Conservation (phyloP, 2,113 vertebrate species). For the Labeo catla region DNA sequence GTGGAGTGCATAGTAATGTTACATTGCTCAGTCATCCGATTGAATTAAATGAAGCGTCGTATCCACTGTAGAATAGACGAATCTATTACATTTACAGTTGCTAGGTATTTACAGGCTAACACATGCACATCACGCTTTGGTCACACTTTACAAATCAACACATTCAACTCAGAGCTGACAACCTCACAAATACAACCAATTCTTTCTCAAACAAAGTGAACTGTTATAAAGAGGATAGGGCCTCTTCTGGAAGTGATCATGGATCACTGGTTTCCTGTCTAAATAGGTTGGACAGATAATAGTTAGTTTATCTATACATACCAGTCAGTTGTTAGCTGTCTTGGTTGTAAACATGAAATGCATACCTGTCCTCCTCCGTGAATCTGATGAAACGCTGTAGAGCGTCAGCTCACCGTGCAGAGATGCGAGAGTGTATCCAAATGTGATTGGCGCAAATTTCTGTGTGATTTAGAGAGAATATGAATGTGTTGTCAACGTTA, state of each 20-base stretch:
- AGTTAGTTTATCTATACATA: not conserved
- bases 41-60: not conserved
- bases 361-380: slow-evolving; percentile 21
- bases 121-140: slow-evolving; percentile 34
- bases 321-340: not conserved
- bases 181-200: not conserved
- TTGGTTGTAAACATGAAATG: not conserved
- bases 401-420: not conserved
- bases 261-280: not conserved
- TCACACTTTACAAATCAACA: slow-evolving; percentile 39
- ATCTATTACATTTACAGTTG: not conserved
- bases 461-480: not conserved
- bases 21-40: too few species aligned
- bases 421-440: not conserved
- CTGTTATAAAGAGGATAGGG: not conserved
- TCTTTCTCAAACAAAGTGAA: not conserved
- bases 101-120: not conserved
- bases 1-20: not conserved
- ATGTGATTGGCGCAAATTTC: not conserved
- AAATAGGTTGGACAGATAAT: not conserved
- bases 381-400: not conserved
- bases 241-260: not conserved
- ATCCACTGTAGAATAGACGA: not conserved
- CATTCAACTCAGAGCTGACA: not conserved
- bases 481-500: slow-evolving; percentile 48